Conservation (phyloP, 2,113 vertebrate genomes). For the Larimichthys crocea region DNA sequence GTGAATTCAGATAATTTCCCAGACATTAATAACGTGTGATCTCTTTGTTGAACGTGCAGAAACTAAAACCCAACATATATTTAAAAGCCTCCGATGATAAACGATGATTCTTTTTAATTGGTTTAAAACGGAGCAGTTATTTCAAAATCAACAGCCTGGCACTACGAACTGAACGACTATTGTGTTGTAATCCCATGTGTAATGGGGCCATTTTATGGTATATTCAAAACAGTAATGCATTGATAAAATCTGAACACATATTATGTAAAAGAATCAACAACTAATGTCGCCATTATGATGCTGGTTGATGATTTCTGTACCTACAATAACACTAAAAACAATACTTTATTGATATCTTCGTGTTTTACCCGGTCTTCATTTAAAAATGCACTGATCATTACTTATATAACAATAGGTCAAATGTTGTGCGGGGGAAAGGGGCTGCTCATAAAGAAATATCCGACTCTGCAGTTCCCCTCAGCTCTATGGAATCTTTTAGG, state of each 20-base stretch:
- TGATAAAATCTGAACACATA: too few relatives aligned
- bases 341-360: not conserved
- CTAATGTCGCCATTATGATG: too few relatives aligned
- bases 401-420: not conserved
- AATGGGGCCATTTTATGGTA: not conserved
- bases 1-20: too few relatives aligned
- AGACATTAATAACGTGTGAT: not conserved
- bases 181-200: not conserved
- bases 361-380: not conserved
- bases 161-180: not conserved
- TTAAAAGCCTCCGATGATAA: not conserved
- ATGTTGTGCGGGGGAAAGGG: not conserved
- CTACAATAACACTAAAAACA: too few relatives aligned
- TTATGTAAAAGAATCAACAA: too few relatives aligned
- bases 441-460: too few relatives aligned
- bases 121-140: not conserved
- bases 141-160: not conserved
- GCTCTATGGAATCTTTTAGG: too few relatives aligned
- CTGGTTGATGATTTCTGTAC: too few relatives aligned
- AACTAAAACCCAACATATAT: not conserved
- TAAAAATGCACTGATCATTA: not conserved
- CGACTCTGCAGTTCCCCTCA: too few relatives aligned
- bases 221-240: not conserved
- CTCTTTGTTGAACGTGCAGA: not conserved
- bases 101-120: not conserved